Conservation (phyloP, 2,113 vertebrate genomes). For the Arothron firmamentum region DNA sequence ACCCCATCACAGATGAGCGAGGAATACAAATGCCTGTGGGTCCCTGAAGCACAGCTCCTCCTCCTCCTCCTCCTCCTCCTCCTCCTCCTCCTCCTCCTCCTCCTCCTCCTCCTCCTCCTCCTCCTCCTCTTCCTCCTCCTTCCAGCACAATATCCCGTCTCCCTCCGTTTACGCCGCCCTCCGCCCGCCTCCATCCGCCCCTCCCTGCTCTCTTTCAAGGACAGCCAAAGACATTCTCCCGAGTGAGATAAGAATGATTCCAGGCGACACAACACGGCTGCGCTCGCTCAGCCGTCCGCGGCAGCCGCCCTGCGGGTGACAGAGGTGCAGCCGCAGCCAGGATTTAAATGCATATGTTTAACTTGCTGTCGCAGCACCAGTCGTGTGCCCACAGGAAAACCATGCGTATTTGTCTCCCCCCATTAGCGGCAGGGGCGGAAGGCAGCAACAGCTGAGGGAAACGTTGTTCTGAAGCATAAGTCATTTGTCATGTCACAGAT, state of each 20-base stretch:
- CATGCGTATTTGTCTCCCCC: slow-evolving; percentile 39
- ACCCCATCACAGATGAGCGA: slow-evolving; percentile 63
- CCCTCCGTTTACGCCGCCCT: slow-evolving; percentile 25
- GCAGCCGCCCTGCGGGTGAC: slow-evolving; percentile 20
- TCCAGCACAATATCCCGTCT: slow-evolving; percentile 23
- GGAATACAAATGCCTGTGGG: slow-evolving; percentile 73
- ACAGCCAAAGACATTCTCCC: slow-evolving; percentile 73
- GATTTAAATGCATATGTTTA: slow-evolving; percentile 54
- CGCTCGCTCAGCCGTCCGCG: neutral
- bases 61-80: slow-evolving; percentile 1
- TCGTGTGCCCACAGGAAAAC: slow-evolving; percentile 16
- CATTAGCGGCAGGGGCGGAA: slow-evolving; percentile 24
- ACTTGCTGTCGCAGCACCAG: slow-evolving; percentile 19
- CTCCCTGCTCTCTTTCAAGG: slow-evolving; percentile 71
- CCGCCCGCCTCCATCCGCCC: slow-evolving; percentile 47
- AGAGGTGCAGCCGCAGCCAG: slow-evolving; percentile 41
- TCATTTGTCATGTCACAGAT: slow-evolving; percentile 31
- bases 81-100: slow-evolving; percentile 15
- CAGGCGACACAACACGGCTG: slow-evolving; percentile 46
- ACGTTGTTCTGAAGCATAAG: neutral
- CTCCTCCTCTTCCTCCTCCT: slow-evolving; percentile 13
- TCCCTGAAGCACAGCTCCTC: slow-evolving; percentile 55
- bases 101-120: slow-evolving; percentile 5
- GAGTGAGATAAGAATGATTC: slow-evolving; percentile 61
- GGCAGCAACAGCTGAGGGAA: neutral